Conservation (phyloP, 2,797 vertebrate species). For the Acridotheres tristis region DNA sequence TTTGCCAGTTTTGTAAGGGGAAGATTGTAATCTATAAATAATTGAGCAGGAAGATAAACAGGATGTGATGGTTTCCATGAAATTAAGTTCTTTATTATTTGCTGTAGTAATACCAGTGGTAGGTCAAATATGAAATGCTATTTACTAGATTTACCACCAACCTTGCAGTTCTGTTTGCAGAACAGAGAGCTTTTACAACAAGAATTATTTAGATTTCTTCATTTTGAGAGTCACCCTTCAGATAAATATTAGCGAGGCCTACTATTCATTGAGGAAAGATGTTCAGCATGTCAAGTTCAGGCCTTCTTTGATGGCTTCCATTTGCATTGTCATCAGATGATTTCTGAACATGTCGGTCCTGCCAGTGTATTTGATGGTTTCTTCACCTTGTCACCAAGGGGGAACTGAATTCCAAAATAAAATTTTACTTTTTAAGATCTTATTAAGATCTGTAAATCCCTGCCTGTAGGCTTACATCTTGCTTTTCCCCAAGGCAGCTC, state of each 20-base stretch:
- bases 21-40: slow-evolving; percentile 31
- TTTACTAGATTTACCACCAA: background rate
- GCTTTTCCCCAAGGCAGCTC: background rate
- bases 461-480: accelerated
- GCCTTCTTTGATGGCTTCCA: background rate
- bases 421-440: background rate
- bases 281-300: background rate
- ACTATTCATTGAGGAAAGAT: background rate
- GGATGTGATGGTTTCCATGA: slow-evolving; percentile 21
- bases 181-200: background rate
- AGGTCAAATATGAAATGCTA: background rate
- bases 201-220: background rate
- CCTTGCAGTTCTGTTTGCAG: background rate
- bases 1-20: background rate
- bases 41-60: slow-evolving; percentile 15
- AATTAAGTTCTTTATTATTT: slow-evolving; percentile 6
- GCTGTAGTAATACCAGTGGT: background rate
- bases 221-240: background rate
- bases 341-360: background rate
- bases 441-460: background rate
- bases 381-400: background rate
- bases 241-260: background rate
- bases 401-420: background rate
- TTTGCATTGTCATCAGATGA: background rate
- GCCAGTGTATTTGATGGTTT: background rate